phyloP scores from a whole-genome alignment of 2,888 invertebrate genomes.

The Brassicogethes aeneus region DNA sequence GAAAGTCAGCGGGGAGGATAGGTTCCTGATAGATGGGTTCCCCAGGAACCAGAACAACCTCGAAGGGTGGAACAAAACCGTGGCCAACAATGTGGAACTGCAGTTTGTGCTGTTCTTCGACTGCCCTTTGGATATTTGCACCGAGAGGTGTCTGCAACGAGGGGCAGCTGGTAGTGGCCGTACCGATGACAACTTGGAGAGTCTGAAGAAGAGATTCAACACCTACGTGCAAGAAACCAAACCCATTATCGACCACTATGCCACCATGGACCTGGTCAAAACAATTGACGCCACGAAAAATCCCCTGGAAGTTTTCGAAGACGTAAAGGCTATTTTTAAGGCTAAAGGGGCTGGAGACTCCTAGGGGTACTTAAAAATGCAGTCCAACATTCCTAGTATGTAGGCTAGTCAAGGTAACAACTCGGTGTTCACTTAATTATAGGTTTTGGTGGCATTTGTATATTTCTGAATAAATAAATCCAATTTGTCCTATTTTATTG shows the following conservation, averaged over 20 bases:
- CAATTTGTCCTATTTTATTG: no score
- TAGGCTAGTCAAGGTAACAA: not conserved
- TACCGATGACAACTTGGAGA: slow-evolving; percentile 87
- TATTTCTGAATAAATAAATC: no score
- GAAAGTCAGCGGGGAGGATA: slow-evolving; percentile 52
- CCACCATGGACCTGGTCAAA: slow-evolving; percentile 58
- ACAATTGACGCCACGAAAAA: slow-evolving; percentile 63
- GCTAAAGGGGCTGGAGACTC: slow-evolving; percentile 4
- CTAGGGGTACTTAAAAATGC: no score
- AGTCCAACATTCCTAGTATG: not conserved
- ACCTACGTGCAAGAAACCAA: slow-evolving; percentile 80
- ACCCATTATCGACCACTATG: slow-evolving; percentile 83
- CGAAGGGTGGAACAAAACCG: slow-evolving; percentile 83
- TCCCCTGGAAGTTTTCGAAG: slow-evolving; percentile 53
- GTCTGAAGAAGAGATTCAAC: slow-evolving; percentile 75
- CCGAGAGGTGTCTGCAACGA: slow-evolving; percentile 74
- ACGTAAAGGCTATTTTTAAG: slow-evolving; percentile 32
- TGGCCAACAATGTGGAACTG: slow-evolving; percentile 75
- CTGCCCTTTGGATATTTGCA: slow-evolving; percentile 66
- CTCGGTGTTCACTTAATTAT: no score
- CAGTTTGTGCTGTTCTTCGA: slow-evolving; percentile 89
- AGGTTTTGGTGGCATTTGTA: no score
- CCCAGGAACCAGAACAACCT: slow-evolving; percentile 95
- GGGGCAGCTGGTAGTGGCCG: slow-evolving; percentile 88
- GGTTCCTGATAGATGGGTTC: slow-evolving; percentile 96